Evolutionary conservation across 2,888 invertebrate species (phyloP), one percentile per base, ranked within the genome.

Genomic region (Fabriciana adippe): DNA sequence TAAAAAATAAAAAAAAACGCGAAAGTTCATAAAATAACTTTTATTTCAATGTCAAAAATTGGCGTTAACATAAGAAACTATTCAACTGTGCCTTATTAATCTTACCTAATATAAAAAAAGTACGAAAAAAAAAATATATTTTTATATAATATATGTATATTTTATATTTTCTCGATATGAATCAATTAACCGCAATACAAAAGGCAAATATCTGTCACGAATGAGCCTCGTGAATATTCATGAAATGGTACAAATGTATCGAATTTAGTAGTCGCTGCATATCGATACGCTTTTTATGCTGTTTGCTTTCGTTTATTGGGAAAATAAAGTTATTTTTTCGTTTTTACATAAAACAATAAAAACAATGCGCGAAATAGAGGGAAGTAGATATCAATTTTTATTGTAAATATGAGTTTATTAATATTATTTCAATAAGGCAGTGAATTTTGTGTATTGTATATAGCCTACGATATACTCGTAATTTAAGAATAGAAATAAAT

Each of bases 181-280:
- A 35, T 53, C 61, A 61, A 53, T 61, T 41, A 61, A 21, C 35
- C 61, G n/a, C 61, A 61, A 51, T 15, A 13, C 59, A 66, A 15
- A 48, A 31, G 47, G 60, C 55, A 65, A 68, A 70, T 60, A 67
- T 64, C 50, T 60, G 65, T 66, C 62, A 69, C 66, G 55, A 66
- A 64, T 63, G 21, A 69, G 55, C 18, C 59, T 55, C 75, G 79
- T 84, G 75, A 78, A 84, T 84, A 85, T 85, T 82, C 81, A 85
- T 80, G 59, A 18, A 15, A 15, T 8, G 35, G 67, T 68, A 69
- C 68, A 21, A 55, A 62, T 67, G 77, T 82, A 84, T 83, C 85
- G 83, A 83, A 80, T 78, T 74, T 67, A 50, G 57, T 67, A 60
- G 67, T 60, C 62, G 54, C 61, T 64, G 55, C 68, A 56, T 63